Evolutionary conservation across 2,797 vertebrate species (phyloP).

Genomic region (Chelmon rostratus): DNA sequence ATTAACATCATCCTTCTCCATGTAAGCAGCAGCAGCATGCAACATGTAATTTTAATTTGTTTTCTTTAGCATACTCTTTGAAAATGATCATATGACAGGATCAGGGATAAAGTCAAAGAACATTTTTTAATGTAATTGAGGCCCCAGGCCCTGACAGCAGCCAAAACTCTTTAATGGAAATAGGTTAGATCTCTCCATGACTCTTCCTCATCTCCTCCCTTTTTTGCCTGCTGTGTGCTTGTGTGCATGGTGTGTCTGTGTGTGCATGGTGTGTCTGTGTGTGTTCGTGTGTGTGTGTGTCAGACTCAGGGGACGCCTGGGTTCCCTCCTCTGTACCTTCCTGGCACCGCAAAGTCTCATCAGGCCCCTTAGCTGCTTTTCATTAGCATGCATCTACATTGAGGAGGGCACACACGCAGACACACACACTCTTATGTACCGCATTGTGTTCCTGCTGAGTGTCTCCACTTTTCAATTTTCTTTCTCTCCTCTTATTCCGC

Average conservation of each 20-base stretch:
- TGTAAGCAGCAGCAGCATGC: slow-evolving; percentile 23
- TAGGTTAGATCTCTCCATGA: slow-evolving; percentile 74
- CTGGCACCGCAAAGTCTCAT: slow-evolving; percentile 55
- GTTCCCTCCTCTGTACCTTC: slow-evolving; percentile 42
- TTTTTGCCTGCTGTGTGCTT: slow-evolving; percentile 39
- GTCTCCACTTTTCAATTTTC: slow-evolving; percentile 58
- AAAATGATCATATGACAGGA: slow-evolving; percentile 56
- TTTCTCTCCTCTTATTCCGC: slow-evolving; percentile 30
- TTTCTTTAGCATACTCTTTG: slow-evolving; percentile 56
- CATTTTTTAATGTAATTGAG: slow-evolving; percentile 48
- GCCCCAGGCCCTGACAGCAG: slow-evolving; percentile 53
- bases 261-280: slow-evolving; percentile 13
- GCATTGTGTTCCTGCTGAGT: slow-evolving; percentile 46
- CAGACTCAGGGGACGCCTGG: slow-evolving; percentile 60
- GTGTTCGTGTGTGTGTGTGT: slow-evolving; percentile 12
- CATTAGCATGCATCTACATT: slow-evolving; percentile 67
- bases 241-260: slow-evolving; percentile 17
- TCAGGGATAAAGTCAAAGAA: slow-evolving; percentile 44
- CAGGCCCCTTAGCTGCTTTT: slow-evolving; percentile 70
- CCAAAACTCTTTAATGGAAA: slow-evolving; percentile 67
- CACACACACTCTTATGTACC: slow-evolving; percentile 2
- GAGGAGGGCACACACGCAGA: slow-evolving; percentile 24
- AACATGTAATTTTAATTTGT: slow-evolving; percentile 74
- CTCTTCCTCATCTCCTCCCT: slow-evolving; percentile 61
- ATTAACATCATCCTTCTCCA: slow-evolving; percentile 41